These are phyloP conservation scores for Lepilemur ruficaudatus DNA, from an alignment of 2,797 vertebrate species.

Conservation along the genomic window DNA sequence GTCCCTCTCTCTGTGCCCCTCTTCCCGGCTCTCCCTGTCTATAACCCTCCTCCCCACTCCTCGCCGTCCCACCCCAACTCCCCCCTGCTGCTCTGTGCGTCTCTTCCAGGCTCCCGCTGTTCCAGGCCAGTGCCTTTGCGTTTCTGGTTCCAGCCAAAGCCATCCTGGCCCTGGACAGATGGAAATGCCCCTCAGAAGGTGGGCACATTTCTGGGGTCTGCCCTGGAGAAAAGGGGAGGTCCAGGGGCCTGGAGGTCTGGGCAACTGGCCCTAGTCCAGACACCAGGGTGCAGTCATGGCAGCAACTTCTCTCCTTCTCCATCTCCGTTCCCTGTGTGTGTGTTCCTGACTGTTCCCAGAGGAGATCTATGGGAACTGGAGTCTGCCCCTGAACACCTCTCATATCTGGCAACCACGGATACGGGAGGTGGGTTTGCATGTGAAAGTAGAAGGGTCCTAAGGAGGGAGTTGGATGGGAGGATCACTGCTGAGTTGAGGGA, in stretches of 20 bases:
- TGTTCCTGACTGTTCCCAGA: conserved; percentile 82
- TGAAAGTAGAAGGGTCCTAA: not conserved
- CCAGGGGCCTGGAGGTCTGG: not conserved
- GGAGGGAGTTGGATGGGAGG: not conserved
- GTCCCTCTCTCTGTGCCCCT: not conserved
- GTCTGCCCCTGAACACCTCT: conserved; percentile 90
- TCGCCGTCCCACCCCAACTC: too few species aligned
- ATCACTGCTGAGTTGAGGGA: not conserved
- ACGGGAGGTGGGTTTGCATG: conserved; percentile 88
- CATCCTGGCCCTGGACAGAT: conserved; percentile 93
- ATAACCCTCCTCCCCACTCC: not conserved
- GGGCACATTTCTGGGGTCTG: conserved; percentile 40
- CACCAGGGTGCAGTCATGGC: not conserved
- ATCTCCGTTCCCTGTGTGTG: not conserved
- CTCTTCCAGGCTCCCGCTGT: conserved; percentile 91
- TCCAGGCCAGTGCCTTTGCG: conserved; percentile 96
- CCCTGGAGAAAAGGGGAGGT: not conserved
- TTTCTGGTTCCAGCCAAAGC: conserved; percentile 96
- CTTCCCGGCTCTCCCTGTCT: not conserved
- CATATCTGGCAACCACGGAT: conserved; percentile 97
- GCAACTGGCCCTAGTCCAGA: not conserved
- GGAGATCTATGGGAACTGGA: conserved; percentile 95
- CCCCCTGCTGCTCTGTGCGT: not conserved
- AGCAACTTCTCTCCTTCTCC: not conserved
- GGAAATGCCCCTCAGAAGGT: conserved; percentile 95